Conservation (phyloP, 2,113 vertebrate species). For the Hemiscyllium ocellatum region DNA sequence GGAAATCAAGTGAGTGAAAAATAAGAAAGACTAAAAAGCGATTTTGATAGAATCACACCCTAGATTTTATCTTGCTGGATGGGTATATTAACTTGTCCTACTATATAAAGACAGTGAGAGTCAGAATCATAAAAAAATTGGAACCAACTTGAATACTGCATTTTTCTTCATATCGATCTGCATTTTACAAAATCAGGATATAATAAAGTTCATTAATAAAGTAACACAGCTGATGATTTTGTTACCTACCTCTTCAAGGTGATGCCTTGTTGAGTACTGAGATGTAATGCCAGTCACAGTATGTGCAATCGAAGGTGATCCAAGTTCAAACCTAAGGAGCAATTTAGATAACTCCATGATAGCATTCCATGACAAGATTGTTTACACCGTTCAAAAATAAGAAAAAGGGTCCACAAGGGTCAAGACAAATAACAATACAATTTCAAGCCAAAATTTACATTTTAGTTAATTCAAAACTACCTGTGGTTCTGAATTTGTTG, state of each 20-base stretch:
- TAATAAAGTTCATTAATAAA: neutral
- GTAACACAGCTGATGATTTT: neutral
- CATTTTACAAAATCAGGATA: neutral
- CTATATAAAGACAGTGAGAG: neutral
- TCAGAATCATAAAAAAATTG: neutral
- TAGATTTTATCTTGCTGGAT: neutral
- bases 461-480: neutral
- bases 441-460: neutral
- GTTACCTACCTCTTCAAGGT: slow-evolving; percentile 65
- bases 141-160: neutral
- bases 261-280: slow-evolving; percentile 69
- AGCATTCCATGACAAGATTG: neutral
- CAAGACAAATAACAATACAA: neutral
- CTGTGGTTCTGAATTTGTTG: neutral
- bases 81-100: neutral
- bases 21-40: neutral
- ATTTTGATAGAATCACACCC: neutral
- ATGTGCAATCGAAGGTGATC: slow-evolving; percentile 56
- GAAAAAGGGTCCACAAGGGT: neutral
- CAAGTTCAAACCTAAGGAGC: slow-evolving; percentile 71
- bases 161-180: neutral
- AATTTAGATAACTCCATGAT: neutral
- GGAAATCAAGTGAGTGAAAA: neutral
- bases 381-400: neutral
- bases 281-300: slow-evolving; percentile 68